phyloP scores from a whole-genome alignment of 2,888 invertebrate species.

The Noctua janthina region DNA sequence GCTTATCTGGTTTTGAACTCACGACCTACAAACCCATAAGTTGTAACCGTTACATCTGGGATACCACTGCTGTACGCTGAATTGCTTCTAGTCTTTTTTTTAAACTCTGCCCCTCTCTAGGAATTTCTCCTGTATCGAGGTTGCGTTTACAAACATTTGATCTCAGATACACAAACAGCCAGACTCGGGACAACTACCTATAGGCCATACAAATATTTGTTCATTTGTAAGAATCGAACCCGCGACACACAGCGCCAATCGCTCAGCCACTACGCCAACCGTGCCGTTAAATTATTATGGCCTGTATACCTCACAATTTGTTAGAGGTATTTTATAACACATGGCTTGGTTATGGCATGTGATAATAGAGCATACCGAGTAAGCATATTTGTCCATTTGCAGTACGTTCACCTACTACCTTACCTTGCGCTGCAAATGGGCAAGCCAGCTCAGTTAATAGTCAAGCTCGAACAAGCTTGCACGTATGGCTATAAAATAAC shows the following conservation, averaged over 20 bases:
- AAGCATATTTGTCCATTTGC: background rate
- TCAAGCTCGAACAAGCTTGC: background rate
- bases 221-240: no score
- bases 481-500: constrained; percentile 1
- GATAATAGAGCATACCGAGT: background rate
- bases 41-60: background rate
- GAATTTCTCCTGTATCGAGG: no score
- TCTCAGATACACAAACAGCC: no score
- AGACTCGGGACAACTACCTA: rapidly evolving
- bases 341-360: background rate
- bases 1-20: background rate
- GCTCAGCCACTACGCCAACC: no score
- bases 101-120: no score
- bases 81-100: no score
- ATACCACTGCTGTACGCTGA: background rate
- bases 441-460: constrained; percentile 3
- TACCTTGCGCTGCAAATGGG: constrained; percentile 3
- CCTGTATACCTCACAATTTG: background rate
- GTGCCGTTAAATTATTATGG: no score
- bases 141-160: no score
- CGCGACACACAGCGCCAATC: no score
- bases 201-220: no score
- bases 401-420: constrained; percentile 1
- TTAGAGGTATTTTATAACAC: background rate
- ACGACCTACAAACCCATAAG: background rate